A percentile compares a stretch with the other conserved stretches of the same genome.
Evolutionary conservation across 2,888 invertebrate genomes (phyloP).

Genomic region (Polyploca ridens): DNA sequence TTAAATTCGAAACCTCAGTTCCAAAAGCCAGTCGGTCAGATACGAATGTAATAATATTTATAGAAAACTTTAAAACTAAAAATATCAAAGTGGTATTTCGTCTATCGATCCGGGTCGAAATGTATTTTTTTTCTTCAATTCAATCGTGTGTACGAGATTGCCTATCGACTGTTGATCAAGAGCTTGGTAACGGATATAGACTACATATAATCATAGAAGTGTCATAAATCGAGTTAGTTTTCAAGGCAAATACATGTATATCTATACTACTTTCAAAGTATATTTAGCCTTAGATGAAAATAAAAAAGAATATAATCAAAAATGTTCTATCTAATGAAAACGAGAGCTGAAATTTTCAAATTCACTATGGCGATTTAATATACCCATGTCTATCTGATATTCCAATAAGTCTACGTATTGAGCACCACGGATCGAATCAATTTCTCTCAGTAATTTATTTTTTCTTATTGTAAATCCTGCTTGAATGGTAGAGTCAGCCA

Average conservation of each 20-base stretch:
- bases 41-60: not conserved
- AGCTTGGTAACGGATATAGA: conserved; percentile 50
- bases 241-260: not conserved
- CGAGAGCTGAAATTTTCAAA: too few relatives aligned
- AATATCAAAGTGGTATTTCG: conserved; percentile 37
- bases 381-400: conserved; percentile 32
- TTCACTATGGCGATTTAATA: not conserved
- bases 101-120: conserved; percentile 54
- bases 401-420: conserved; percentile 36
- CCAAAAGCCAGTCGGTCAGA: conserved; percentile 11
- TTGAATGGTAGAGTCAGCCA: conserved; percentile 49
- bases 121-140: conserved; percentile 53
- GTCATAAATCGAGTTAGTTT: conserved; percentile 13
- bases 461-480: conserved; percentile 48
- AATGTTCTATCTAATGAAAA: too few relatives aligned
- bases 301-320: not conserved
- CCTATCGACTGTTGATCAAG: conserved; percentile 60
- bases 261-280: not conserved
- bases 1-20: conserved; percentile 16
- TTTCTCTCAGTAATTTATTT: conserved; percentile 59
- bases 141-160: conserved; percentile 65
- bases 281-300: not conserved
- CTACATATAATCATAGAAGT: conserved; percentile 35
- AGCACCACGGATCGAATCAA: conserved; percentile 62
- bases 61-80: conserved; percentile 9